Evolutionary conservation across 1,140 invertebrate genomes (phyloP).

Genomic region (Magallana gigas): DNA sequence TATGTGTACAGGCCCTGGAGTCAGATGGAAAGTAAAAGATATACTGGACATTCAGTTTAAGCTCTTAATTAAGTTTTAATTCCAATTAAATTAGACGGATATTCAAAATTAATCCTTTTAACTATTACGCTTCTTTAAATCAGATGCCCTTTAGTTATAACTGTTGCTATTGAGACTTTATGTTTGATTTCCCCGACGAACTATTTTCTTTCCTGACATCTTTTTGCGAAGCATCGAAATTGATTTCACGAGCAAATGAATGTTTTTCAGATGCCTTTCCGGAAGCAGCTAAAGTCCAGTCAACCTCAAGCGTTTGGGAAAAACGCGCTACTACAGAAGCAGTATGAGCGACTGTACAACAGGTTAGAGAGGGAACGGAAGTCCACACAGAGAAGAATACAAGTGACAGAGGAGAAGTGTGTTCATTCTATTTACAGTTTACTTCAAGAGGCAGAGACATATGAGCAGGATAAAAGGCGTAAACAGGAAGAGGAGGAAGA

Average conservation of each 20-base stretch:
- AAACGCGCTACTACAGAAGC: constrained; percentile 51
- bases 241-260: not conserved
- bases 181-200: not conserved
- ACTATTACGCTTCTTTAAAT: constrained; percentile 18
- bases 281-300: constrained; percentile 34
- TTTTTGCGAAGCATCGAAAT: not conserved
- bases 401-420: constrained; percentile 41
- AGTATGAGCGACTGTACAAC: constrained; percentile 39
- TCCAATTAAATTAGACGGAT: constrained; percentile 34
- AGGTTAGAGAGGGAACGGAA: constrained; percentile 44
- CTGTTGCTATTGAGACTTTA: not conserved
- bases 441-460: constrained; percentile 45
- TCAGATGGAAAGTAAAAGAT: not conserved
- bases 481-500: not conserved
- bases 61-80: constrained; percentile 7
- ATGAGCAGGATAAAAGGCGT: constrained; percentile 40
- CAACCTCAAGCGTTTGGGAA: constrained; percentile 44
- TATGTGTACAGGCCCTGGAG: not conserved
- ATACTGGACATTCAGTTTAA: not conserved
- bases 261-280: constrained; percentile 39
- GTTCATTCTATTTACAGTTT: constrained; percentile 44
- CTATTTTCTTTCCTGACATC: too few relatives aligned
- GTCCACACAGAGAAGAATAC: constrained; percentile 28
- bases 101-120: constrained; percentile 1
- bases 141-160: not conserved